Evolutionary conservation across 2,888 invertebrate genomes (phyloP).

Genomic region (Sinodicranocentrus sp.): DNA sequence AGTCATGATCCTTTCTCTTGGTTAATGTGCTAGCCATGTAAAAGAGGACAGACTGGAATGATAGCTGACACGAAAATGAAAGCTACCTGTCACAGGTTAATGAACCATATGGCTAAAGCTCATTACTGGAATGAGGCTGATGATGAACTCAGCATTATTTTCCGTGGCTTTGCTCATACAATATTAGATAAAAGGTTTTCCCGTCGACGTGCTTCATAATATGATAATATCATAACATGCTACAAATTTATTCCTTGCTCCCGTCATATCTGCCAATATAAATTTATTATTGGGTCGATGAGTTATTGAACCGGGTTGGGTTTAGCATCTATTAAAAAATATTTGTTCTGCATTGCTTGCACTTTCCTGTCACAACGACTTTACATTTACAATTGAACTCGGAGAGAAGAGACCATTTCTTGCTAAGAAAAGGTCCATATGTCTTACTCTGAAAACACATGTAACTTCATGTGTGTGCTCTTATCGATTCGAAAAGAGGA

Average conservation of each 20-base stretch:
- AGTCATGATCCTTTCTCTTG: no score
- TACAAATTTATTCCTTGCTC: no score
- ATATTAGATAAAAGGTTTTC: no score
- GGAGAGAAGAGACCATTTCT: no score
- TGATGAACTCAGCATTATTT: constrained; percentile 9
- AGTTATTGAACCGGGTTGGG: no score
- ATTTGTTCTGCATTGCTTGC: not conserved
- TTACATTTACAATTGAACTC: not conserved
- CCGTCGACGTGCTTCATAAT: no score
- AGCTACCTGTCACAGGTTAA: constrained; percentile 62
- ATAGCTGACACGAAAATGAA: constrained; percentile 56
- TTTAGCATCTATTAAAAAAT: no score
- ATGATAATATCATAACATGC: no score
- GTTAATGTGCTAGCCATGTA: no score
- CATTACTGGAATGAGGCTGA: constrained; percentile 61
- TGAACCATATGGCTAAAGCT: constrained; percentile 61
- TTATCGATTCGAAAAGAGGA: not conserved
- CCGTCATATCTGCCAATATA: no score
- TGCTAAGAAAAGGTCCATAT: no score
- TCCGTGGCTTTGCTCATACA: constrained; percentile 1
- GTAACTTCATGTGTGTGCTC: constrained; percentile 25
- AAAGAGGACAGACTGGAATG: not conserved
- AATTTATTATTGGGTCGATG: no score
- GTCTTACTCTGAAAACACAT: constrained; percentile 9
- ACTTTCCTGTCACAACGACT: not conserved